Evolutionary conservation across 2,888 invertebrate genomes (phyloP).

Genomic region (Temnothorax rugatulus): DNA sequence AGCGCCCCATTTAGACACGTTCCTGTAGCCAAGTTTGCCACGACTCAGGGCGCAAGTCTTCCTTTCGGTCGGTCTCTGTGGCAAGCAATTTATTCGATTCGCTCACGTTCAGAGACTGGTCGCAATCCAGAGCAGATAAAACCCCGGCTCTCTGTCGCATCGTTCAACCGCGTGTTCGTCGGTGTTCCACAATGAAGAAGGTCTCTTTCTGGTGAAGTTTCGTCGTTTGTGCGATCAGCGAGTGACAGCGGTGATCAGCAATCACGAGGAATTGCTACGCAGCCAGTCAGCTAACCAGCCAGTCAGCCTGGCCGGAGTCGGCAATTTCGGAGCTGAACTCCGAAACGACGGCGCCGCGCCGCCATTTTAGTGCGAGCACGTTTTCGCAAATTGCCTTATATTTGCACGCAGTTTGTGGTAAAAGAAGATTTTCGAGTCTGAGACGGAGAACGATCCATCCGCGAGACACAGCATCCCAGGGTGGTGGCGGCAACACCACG

Average conservation of each 20-base stretch:
- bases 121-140: constrained; percentile 64
- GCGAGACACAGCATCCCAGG: constrained; percentile 24
- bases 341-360: constrained; percentile 56
- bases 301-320: constrained; percentile 11
- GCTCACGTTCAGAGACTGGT: constrained; percentile 66
- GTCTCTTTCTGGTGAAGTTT: background rate
- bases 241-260: constrained; percentile 2
- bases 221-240: background rate
- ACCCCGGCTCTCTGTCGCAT: background rate
- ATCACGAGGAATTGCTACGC: background rate
- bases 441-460: background rate
- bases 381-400: constrained; percentile 57
- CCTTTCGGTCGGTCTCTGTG: constrained; percentile 62
- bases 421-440: background rate
- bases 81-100: constrained; percentile 74
- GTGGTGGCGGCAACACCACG: constrained; percentile 28
- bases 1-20: constrained; percentile 44
- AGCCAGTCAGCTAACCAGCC: background rate
- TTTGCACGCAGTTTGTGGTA: constrained; percentile 13
- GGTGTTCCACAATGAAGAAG: background rate
- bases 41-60: constrained; percentile 75
- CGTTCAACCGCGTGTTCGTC: constrained; percentile 56
- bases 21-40: constrained; percentile 62
- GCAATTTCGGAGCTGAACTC: constrained; percentile 37
- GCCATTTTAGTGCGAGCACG: constrained; percentile 72